phyloP scores from a whole-genome alignment of 2,113 vertebrate genomes.

The Manacus vitellinus region DNA sequence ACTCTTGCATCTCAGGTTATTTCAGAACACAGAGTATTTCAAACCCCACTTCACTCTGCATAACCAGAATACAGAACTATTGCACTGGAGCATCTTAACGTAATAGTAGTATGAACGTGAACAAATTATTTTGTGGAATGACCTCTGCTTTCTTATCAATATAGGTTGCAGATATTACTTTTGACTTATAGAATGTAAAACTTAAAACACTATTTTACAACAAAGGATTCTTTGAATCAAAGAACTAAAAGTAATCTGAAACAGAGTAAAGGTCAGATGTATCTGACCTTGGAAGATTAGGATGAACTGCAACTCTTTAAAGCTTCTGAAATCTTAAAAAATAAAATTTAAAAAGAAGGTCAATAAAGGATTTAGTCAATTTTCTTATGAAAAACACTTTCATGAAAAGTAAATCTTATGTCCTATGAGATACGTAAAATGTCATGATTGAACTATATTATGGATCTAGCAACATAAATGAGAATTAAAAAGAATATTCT shows the following conservation, averaged over 20 bases:
- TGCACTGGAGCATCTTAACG: not conserved
- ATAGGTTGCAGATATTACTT: not conserved
- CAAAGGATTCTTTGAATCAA: not conserved
- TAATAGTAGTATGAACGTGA: not conserved
- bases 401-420: not conserved
- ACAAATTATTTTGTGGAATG: not conserved
- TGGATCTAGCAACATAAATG: not conserved
- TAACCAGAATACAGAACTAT: not conserved
- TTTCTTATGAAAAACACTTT: not conserved
- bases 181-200: not conserved
- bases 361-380: not conserved
- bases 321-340: not conserved
- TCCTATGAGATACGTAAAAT: not conserved
- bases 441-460: not conserved
- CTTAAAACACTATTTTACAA: not conserved
- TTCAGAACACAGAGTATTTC: not conserved
- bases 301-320: not conserved
- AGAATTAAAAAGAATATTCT: not conserved
- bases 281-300: not conserved
- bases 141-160: not conserved
- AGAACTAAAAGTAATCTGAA: not conserved
- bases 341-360: not conserved
- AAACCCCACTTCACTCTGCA: not conserved
- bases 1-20: not conserved
- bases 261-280: not conserved